Conservation (phyloP, 2,888 invertebrate species). For the Pyrocoelia pectoralis region DNA sequence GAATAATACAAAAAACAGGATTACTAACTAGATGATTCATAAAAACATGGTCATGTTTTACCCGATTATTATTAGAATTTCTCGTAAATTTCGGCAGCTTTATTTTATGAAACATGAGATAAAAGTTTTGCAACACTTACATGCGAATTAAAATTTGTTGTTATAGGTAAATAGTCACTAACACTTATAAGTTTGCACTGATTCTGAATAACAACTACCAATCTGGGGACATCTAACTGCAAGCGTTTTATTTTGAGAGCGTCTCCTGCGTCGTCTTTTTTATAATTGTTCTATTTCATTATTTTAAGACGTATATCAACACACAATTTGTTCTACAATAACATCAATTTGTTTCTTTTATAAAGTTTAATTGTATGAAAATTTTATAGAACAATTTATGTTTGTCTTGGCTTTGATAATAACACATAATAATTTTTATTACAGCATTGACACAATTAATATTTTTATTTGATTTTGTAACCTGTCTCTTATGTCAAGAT, state of each 20-base stretch:
- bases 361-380: not conserved
- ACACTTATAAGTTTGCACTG: conserved; percentile 46
- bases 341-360: not conserved
- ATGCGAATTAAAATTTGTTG: not conserved
- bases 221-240: conserved; percentile 59
- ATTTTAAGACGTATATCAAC: conserved; percentile 33
- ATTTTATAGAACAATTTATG: too few species aligned
- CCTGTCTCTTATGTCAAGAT: too few species aligned
- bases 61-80: conserved; percentile 13
- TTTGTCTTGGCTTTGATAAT: too few species aligned
- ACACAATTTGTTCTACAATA: not conserved
- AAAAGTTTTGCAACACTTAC: not conserved
- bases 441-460: too few species aligned
- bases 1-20: conserved; percentile 23
- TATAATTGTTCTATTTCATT: conserved; percentile 47
- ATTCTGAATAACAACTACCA: conserved; percentile 49
- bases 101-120: conserved; percentile 1
- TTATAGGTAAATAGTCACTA: conserved; percentile 26
- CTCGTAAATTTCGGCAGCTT: not conserved
- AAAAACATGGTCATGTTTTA: conserved; percentile 31
- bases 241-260: conserved; percentile 60
- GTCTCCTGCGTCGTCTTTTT: conserved; percentile 58
- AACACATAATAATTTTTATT: too few species aligned
- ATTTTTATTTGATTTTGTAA: too few species aligned
- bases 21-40: conserved; percentile 20